A percentile compares a stretch with the other conserved stretches of the same genome.
Conservation (phyloP, 1,140 invertebrate species). For the Lysiphlebus fabarum region DNA sequence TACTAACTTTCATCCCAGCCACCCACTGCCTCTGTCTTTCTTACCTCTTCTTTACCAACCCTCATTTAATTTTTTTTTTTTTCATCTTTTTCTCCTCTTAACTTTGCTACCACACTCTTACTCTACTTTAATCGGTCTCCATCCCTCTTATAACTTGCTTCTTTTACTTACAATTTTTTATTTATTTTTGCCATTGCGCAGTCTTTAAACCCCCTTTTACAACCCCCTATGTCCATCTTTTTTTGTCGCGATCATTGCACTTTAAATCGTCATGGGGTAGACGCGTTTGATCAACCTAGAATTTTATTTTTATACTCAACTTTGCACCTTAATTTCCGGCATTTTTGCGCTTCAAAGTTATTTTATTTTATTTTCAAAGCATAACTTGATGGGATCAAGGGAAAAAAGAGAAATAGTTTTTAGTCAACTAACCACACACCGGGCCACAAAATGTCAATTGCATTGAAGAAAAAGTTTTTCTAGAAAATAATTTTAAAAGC, state of each 20-base stretch:
- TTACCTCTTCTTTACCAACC: constrained; percentile 25
- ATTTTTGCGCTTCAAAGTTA: constrained; percentile 4
- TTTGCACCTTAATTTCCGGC: constrained; percentile 24
- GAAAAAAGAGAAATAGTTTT: constrained; percentile 9
- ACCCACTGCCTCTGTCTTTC: constrained; percentile 25
- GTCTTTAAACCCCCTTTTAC: constrained; percentile 9
- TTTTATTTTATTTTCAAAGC: constrained; percentile 4
- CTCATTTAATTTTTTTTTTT: constrained; percentile 10
- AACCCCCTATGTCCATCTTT: constrained; percentile 13
- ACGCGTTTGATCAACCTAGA: constrained; percentile 6
- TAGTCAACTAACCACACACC: not conserved
- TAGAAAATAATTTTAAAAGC: constrained; percentile 8
- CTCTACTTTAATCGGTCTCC: not conserved
- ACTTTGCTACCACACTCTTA: constrained; percentile 8
- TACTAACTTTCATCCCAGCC: constrained; percentile 43
- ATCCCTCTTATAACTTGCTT: not conserved
- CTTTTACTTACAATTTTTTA: not conserved
- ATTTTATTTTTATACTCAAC: not conserved
- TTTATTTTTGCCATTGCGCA: not conserved
- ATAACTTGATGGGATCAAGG: not conserved
- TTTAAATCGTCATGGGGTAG: constrained; percentile 26
- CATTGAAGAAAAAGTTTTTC: not conserved
- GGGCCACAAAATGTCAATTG: not conserved
- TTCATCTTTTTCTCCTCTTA: not conserved
- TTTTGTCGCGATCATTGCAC: constrained; percentile 1